phyloP scores from a whole-genome alignment of 2,888 invertebrate species.

The Morpho achilles region DNA sequence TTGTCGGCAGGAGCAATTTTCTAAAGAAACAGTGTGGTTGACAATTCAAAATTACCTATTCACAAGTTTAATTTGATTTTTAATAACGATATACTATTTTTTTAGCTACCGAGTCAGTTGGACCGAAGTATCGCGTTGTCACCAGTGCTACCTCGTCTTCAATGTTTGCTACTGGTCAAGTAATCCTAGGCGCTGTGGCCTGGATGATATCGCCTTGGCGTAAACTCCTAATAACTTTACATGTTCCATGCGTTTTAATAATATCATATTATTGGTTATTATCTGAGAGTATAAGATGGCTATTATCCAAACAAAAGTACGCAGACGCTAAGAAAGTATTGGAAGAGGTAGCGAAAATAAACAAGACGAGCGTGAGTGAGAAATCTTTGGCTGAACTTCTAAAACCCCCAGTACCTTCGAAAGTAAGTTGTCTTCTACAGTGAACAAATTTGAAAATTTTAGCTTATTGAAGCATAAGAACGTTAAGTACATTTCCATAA shows the following conservation, averaged over 20 bases:
- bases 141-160: slow-evolving; percentile 83
- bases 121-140: slow-evolving; percentile 83
- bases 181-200: slow-evolving; percentile 81
- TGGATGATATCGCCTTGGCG: slow-evolving; percentile 85
- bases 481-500: no score
- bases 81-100: not conserved
- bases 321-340: slow-evolving; percentile 80
- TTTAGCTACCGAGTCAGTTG: slow-evolving; percentile 82
- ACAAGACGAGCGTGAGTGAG: slow-evolving; percentile 77
- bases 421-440: slow-evolving; percentile 2
- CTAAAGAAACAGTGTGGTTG: no score
- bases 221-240: slow-evolving; percentile 76
- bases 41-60: no score
- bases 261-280: slow-evolving; percentile 82
- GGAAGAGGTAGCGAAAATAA: slow-evolving; percentile 43
- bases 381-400: slow-evolving; percentile 47
- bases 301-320: slow-evolving; percentile 81
- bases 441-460: not conserved
- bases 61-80: no score
- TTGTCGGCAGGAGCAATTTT: no score
- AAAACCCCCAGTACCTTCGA: not conserved
- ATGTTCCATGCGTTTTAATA: slow-evolving; percentile 82
- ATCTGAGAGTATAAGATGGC: slow-evolving; percentile 85
- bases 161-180: slow-evolving; percentile 86
- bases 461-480: not conserved